These are phyloP conservation scores for Dermatophagoides farinae DNA, from an alignment of 1,140 invertebrate genomes.

Conservation along the genomic window DNA sequence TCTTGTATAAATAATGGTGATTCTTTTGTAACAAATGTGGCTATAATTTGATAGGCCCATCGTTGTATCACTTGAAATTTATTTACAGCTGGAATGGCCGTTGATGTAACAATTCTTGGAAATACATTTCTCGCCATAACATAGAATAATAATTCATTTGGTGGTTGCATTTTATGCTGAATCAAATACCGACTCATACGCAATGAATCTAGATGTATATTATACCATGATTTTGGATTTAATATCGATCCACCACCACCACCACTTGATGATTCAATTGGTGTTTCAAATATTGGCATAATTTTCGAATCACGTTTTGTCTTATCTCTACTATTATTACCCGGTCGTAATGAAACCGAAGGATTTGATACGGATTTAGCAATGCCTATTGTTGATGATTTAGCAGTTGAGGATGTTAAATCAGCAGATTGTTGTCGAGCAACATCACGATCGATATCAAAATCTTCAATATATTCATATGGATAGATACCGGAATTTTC, in stretches of 20 bases:
- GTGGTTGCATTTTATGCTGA: slow-evolving; percentile 37
- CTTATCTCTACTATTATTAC: not conserved
- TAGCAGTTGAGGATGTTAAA: not conserved
- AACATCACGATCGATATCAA: too few species aligned
- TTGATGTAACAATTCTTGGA: slow-evolving; percentile 40
- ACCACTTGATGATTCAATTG: not conserved
- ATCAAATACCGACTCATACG: slow-evolving; percentile 2
- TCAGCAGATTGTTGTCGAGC: not conserved
- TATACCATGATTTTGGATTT: not conserved
- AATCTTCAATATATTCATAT: too few species aligned
- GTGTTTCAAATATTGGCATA: not conserved
- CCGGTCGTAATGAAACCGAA: not conserved
- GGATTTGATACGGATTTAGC: not conserved
- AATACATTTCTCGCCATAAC: slow-evolving; percentile 32
- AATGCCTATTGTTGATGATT: not conserved
- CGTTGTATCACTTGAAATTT: slow-evolving; percentile 72
- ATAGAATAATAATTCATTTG: slow-evolving; percentile 47
- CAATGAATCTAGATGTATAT: not conserved
- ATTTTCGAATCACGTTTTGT: slow-evolving; percentile 1
- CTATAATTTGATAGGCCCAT: slow-evolving; percentile 95
- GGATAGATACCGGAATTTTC: too few species aligned
- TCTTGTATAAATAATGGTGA: slow-evolving; percentile 5
- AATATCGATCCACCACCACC: not conserved
- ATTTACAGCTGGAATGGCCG: slow-evolving; percentile 30
- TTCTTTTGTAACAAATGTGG: slow-evolving; percentile 67